phyloP scores from a whole-genome alignment of 2,113 vertebrate genomes.

The Tauraco erythrolophus region DNA sequence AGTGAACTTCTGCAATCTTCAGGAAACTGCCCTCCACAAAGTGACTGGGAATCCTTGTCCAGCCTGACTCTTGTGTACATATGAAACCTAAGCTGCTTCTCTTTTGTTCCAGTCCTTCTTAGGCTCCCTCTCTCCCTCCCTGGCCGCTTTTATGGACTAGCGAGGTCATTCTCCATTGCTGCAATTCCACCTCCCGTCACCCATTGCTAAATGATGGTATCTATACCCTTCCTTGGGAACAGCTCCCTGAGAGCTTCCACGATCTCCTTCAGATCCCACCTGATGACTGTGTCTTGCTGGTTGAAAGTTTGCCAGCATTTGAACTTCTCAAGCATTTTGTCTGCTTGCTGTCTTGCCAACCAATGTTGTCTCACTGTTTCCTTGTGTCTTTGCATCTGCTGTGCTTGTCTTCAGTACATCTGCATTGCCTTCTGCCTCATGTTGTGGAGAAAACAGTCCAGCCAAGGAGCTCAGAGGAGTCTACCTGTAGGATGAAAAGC shows the following conservation, averaged over 20 bases:
- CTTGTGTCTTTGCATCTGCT: neutral
- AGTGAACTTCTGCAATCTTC: neutral
- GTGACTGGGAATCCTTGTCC: neutral
- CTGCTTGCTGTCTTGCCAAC: neutral
- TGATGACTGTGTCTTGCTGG: neutral
- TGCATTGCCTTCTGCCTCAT: neutral
- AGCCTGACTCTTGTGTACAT: neutral
- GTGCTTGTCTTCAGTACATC: neutral
- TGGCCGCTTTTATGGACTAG: neutral
- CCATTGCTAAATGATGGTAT: neutral
- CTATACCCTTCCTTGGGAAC: neutral
- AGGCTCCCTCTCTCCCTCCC: neutral
- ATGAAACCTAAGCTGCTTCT: neutral
- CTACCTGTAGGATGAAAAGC: neutral
- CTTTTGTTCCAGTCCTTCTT: neutral
- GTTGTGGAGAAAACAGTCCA: neutral
- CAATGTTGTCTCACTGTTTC: neutral
- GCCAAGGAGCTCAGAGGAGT: neutral
- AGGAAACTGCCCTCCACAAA: neutral
- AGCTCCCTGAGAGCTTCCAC: neutral
- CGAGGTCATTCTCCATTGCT: neutral
- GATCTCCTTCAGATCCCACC: neutral
- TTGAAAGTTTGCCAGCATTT: neutral
- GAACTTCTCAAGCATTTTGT: neutral
- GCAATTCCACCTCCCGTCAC: neutral